phyloP scores from a whole-genome alignment of 2,797 vertebrate genomes.

The Schizopygopsis pylzovi region DNA sequence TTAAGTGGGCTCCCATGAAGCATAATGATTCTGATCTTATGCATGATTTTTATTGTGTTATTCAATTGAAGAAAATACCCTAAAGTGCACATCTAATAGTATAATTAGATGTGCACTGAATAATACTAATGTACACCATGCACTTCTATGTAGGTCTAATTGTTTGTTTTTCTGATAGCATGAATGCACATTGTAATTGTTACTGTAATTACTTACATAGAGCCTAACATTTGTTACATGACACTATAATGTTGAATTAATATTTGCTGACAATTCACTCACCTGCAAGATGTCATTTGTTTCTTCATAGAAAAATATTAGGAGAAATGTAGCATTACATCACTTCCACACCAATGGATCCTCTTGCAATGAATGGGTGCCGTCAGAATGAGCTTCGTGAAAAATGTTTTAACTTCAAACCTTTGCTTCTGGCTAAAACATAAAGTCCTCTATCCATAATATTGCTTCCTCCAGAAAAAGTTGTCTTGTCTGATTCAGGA shows the following conservation, averaged over 20 bases:
- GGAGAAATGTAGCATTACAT: background rate
- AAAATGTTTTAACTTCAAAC: background rate
- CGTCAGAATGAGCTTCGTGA: background rate
- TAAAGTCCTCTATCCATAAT: background rate
- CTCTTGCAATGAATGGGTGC: background rate
- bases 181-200: background rate
- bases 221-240: background rate
- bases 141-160: background rate
- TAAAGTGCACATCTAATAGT: conserved; percentile 17
- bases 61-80: conserved; percentile 21
- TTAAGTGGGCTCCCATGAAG: conserved; percentile 18
- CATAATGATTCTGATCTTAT: background rate
- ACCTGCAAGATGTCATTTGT: background rate
- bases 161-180: conserved; percentile 10
- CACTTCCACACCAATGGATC: background rate
- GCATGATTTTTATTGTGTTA: background rate
- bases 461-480: background rate
- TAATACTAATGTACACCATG: background rate
- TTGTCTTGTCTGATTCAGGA: background rate
- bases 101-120: conserved; percentile 16
- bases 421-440: background rate
- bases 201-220: background rate
- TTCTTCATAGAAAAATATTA: background rate
- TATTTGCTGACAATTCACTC: background rate
- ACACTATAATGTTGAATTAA: background rate